Evolutionary conservation across 2,888 invertebrate species (phyloP), one percentile per base, ranked within the genome.

Genomic region (Pandemis heparana): DNA sequence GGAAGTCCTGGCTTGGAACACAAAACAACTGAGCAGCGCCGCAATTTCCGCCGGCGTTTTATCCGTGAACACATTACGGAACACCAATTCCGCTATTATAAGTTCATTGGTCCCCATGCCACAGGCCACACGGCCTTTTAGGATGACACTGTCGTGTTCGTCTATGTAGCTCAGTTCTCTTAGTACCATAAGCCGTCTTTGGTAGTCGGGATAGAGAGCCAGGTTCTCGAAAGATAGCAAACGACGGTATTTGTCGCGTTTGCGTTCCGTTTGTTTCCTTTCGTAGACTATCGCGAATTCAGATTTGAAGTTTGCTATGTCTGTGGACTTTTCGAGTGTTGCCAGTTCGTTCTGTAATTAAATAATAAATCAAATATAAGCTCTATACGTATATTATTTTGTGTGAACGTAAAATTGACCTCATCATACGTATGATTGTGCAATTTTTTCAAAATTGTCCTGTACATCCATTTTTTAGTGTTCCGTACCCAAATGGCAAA

Each of bases 1-100:
- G 74, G 96, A 95, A 0, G 95, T 96, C 85, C 97, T 97, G 70
- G 97, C 97, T 92, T 99, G 98, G 91, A 98, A 99, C 56, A 99
- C 99, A 78, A 99, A 95, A 68, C 97, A 97, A 0, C 99, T 99
- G 56, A 99, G 93, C 56, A 99, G 88, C 0, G 99, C 99, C 0
- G 99, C 99, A 62, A 99, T 98, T 92, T 99, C 99, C 0, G 98
- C 97, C 0, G 98, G 97, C 76, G 96, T 96, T 76, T 98, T 96
- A 82, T 97, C 96, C 0, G 97, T 97, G 78, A 99, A 96, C 68
- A 98, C 96, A 87, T 99, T 98, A 77, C 98, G 96, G 80, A 99
- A 96, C 51, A 99, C 97, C 62, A 99, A 92, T 88, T 99, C 99
- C 0, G 99, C 99, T 76, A 99, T 97, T 69, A 99, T 95, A 23